These are phyloP conservation scores for Myopa tessellatipennis DNA, from an alignment of 2,888 invertebrate genomes.

Conservation along the genomic window DNA sequence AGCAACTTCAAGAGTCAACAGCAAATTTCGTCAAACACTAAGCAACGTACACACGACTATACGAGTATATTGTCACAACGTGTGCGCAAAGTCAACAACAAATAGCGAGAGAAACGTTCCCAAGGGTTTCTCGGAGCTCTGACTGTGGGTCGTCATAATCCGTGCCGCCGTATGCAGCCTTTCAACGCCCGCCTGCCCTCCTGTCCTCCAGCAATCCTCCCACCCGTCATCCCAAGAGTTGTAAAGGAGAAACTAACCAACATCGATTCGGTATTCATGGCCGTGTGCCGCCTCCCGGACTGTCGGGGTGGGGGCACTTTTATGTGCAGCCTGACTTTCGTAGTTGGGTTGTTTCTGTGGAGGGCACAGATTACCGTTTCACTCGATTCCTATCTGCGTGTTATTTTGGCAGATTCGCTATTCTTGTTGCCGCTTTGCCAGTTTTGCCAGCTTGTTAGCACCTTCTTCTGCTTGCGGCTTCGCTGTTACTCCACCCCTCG, in stretches of 20 bases:
- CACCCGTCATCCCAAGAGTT: neutral
- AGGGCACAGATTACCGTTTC: constrained; percentile 1
- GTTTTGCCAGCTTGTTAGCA: constrained; percentile 8
- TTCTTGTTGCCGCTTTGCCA: constrained; percentile 12
- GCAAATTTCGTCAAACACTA: constrained; percentile 26
- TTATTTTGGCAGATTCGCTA: constrained; percentile 12
- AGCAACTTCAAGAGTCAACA: constrained; percentile 32
- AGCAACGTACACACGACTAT: constrained; percentile 4
- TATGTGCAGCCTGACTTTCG: constrained; percentile 34
- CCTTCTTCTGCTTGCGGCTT: neutral
- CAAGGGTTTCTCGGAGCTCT: constrained; percentile 10
- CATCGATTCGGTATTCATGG: constrained; percentile 37
- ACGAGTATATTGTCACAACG: neutral
- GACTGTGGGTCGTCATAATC: constrained; percentile 3
- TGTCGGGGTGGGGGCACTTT: constrained; percentile 29
- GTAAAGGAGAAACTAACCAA: constrained; percentile 48
- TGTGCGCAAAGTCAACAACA: constrained; percentile 30
- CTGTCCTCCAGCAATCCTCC: neutral
- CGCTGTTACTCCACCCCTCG: neutral
- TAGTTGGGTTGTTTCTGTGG: constrained; percentile 5
- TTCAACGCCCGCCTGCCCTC: constrained; percentile 19
- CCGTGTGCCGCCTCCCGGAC: constrained; percentile 13
- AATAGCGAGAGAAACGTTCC: constrained; percentile 36
- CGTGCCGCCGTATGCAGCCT: neutral
- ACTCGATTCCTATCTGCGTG: constrained; percentile 13